These are phyloP conservation scores for Pristis pectinata DNA, from an alignment of 2,797 vertebrate genomes.

Conservation along the genomic window DNA sequence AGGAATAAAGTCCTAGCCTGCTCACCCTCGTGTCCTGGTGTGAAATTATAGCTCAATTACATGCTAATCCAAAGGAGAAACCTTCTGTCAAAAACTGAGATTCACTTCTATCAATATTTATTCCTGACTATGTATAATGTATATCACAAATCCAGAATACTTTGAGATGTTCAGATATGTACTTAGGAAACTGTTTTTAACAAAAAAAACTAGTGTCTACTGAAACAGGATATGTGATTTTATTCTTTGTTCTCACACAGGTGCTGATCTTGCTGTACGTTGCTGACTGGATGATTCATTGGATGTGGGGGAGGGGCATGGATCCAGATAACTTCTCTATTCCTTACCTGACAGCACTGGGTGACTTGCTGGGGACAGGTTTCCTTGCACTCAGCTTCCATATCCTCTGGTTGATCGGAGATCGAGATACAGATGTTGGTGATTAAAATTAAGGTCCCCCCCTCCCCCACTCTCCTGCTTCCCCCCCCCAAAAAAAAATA, in stretches of 20 bases:
- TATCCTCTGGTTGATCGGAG: constrained; percentile 90
- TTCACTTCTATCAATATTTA: background rate
- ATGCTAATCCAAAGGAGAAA: background rate
- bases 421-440: constrained; percentile 81
- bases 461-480: background rate
- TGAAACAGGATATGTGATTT: background rate
- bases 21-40: too few relatives aligned
- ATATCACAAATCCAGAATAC: background rate
- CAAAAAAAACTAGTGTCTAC: background rate
- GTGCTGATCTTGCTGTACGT: constrained; percentile 92
- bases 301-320: constrained; percentile 96
- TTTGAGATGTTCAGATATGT: background rate
- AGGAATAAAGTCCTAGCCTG: too few relatives aligned
- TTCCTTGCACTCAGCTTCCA: constrained; percentile 95
- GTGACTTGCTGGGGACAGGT: constrained; percentile 91
- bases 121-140: background rate
- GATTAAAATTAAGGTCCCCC: constrained; percentile 59
- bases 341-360: constrained; percentile 93
- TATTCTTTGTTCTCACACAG: constrained; percentile 51
- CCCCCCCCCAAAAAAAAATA: background rate
- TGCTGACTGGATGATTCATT: constrained; percentile 98
- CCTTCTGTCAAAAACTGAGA: background rate
- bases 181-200: background rate
- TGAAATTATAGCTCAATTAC: background rate
- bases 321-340: constrained; percentile 98